Evolutionary conservation across 2,797 vertebrate species (phyloP).

Genomic region (Lateolabrax maculatus): DNA sequence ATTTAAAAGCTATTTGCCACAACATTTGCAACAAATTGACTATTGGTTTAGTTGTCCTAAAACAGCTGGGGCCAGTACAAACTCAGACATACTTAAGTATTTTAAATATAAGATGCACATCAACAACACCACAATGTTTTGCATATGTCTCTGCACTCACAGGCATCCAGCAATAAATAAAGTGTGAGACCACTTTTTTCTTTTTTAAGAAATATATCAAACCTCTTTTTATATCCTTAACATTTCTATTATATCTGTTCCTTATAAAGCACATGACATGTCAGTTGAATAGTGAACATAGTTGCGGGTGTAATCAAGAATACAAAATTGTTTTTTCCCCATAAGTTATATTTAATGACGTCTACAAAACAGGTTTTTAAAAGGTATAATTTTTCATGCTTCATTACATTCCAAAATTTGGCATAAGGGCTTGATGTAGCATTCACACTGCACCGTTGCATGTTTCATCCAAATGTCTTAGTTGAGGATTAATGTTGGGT

Average conservation of each 20-base stretch:
- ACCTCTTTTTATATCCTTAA: constrained; percentile 69
- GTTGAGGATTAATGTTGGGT: constrained; percentile 45
- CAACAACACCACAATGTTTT: constrained; percentile 28
- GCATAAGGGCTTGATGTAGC: constrained; percentile 83
- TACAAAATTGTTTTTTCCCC: constrained; percentile 23
- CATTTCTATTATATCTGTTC: constrained; percentile 63
- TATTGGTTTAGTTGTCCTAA: constrained; percentile 25
- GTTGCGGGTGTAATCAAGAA: constrained; percentile 36
- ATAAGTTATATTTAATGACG: constrained; percentile 32
- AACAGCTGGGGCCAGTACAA: constrained; percentile 24
- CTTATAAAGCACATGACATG: constrained; percentile 59
- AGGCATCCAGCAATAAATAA: constrained; percentile 80
- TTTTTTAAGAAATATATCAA: constrained; percentile 53
- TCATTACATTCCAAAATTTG: constrained; percentile 82
- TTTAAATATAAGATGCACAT: constrained; percentile 30
- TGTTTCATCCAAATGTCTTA: constrained; percentile 62
- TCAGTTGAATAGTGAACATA: constrained; percentile 38
- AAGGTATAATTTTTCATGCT: constrained; percentile 68
- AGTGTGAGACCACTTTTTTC: constrained; percentile 51
- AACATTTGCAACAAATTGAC: constrained; percentile 19
- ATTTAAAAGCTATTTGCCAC: constrained; percentile 35
- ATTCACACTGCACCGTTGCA: constrained; percentile 61
- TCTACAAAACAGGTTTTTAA: constrained; percentile 43
- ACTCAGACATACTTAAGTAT: constrained; percentile 19
- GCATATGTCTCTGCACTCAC: constrained; percentile 43